Base-by-base conservation (phyloP, 2,888 invertebrate species). In the Lumbricus terrestris region DNA sequence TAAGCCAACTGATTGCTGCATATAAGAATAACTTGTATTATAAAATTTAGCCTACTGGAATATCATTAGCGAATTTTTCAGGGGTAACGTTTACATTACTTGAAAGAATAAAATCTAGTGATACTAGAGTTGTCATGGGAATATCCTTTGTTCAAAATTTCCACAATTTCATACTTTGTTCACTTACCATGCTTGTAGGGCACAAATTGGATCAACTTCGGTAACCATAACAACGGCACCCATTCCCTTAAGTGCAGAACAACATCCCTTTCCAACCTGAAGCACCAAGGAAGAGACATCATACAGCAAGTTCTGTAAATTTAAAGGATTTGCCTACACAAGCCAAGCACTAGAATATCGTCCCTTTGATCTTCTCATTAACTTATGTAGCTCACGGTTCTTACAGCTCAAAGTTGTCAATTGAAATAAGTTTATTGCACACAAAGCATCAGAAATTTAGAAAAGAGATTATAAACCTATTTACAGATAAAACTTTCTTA, bases 191-290 rank as follows among this genome's bases (percentile, higher is more conserved):
- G 96, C 96, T 96, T 99, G 99, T 29, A 99, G 96, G 13, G 99
- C 99, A 96, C 97, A 99, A 93, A 99, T 99, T 4, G 99, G 99
- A 96, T 99, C 99, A 93, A 99, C 97, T 96, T 99, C 99, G 11
- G 99, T 98, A 92, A 99, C 96, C 93, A 99, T 96, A 23, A 99
- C 99, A 93, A 99, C 96, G 37, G 98, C 98, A 85, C 99, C 99
- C 94, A 99, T 97, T 40, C 98, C 98, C 94, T 97, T 96, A 89
- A 99, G 96, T 85, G 99, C 98, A 95, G 98, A 98, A 38, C 99
- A 98, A 94, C 98, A 98, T 88, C 99, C 99, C 96, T 99, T 99
- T 92, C 99, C 99, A 29, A 99, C 93, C 92, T 92, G 91, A 29
- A 37, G 40, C 35, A 29, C 38, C 35, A 88, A 35, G 38, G 29